phyloP scores from a whole-genome alignment of 2,888 invertebrate species.

The Drosophila phalerata region DNA sequence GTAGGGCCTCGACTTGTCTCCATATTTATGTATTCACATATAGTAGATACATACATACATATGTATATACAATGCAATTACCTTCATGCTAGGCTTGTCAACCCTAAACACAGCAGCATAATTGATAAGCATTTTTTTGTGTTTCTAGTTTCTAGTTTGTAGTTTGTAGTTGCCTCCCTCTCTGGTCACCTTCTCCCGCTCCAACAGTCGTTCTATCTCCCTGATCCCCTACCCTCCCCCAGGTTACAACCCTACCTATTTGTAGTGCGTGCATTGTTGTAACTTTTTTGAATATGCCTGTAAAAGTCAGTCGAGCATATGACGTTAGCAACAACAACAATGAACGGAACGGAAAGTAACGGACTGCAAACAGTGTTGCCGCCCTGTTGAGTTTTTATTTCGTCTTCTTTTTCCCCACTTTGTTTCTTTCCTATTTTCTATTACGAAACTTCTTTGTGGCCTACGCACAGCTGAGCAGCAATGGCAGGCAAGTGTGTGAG shows the following conservation, averaged over 20 bases:
- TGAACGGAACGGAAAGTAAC: constrained; percentile 46
- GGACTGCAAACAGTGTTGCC: constrained; percentile 44
- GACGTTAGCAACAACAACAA: constrained; percentile 45
- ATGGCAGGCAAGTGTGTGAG: constrained; percentile 24
- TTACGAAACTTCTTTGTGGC: constrained; percentile 68
- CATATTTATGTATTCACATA: constrained; percentile 7
- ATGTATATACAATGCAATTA: constrained; percentile 29
- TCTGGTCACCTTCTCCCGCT: constrained; percentile 9
- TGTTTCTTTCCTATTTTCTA: constrained; percentile 63
- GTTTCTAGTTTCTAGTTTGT: constrained; percentile 1
- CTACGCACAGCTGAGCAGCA: constrained; percentile 74
- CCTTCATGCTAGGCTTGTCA: constrained; percentile 34
- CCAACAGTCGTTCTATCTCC: background rate
- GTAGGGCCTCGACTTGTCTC: constrained; percentile 45
- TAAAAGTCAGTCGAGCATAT: constrained; percentile 70
- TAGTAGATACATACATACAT: constrained; percentile 4
- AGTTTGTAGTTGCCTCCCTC: constrained; percentile 2
- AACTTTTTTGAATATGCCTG: constrained; percentile 51
- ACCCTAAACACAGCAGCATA: constrained; percentile 56
- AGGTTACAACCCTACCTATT: constrained; percentile 18
- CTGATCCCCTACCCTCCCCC: background rate
- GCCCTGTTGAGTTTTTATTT: constrained; percentile 45
- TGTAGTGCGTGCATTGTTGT: constrained; percentile 53
- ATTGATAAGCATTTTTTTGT: constrained; percentile 65
- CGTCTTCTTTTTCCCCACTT: constrained; percentile 21